Conservation (phyloP, 1,140 invertebrate genomes). For the Hyles euphorbiae region DNA sequence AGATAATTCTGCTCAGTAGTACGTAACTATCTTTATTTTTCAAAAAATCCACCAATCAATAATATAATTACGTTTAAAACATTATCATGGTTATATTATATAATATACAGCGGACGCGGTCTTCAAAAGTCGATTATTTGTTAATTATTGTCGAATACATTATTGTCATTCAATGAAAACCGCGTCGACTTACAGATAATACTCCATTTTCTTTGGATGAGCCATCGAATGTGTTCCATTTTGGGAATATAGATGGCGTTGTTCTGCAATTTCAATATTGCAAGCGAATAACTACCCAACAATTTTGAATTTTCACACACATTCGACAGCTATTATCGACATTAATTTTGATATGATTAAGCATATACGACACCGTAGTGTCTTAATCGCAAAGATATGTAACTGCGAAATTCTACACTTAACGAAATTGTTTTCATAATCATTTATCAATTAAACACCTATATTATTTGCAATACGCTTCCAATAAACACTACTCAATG, state of each 20-base stretch:
- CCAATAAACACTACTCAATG: conserved; percentile 44
- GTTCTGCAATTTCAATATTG: not conserved
- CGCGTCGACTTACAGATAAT: not conserved
- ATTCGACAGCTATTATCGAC: conserved; percentile 1
- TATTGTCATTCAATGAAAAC: conserved; percentile 8
- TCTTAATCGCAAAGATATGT: conserved; percentile 33
- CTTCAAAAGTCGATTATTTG: not conserved
- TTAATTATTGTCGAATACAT: conserved; percentile 4
- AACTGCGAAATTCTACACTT: conserved; percentile 31
- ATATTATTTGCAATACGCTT: conserved; percentile 50
- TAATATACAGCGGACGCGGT: not conserved
- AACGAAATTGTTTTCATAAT: conserved; percentile 24
- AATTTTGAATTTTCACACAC: not conserved
- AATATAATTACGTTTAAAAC: conserved; percentile 39
- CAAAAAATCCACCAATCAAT: conserved; percentile 70
- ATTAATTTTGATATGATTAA: conserved; percentile 18
- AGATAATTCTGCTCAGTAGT: conserved; percentile 64
- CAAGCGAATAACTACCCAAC: not conserved
- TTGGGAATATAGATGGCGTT: not conserved
- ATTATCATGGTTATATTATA: conserved; percentile 1
- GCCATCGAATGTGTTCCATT: not conserved
- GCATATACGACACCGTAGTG: not conserved
- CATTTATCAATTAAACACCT: conserved; percentile 34
- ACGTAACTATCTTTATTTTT: conserved; percentile 69
- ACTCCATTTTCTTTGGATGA: not conserved